Base-by-base conservation (phyloP, 1,140 invertebrate genomes). In the Hylyphantes graminicola region DNA sequence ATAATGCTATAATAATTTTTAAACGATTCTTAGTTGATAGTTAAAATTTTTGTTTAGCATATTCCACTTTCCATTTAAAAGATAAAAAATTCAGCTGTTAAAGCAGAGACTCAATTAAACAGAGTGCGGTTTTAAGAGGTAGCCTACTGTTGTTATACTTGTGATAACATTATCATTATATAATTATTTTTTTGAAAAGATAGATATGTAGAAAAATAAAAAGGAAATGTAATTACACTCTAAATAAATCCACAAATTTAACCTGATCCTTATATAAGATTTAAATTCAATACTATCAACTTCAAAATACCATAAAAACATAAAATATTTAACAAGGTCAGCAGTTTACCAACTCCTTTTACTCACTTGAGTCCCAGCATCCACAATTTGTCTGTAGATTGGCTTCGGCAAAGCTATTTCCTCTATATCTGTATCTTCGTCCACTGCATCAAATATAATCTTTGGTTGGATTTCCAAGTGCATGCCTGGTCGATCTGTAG, bases 381-480 rank as follows among this genome's bases (percentile, higher is more conserved):
- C 80, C 7, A 83, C 57, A 13, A 63, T 74, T 50, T 48, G 63
- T 6, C 80, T 70, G 55, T 55, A 74, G 55, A 83, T 67, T 12
- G 80, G 72, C 19, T 83, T 74, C 19, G 72, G 80, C 13, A 83
- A 63, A 65, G 74, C 72, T 7, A 74, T 53, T 54, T 72, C 68
- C 6, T 81, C 79, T 63, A 17, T 11, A 19, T 15, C 17, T 63
- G 57, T 35, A 35, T 81, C 79, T 59, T 53, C 57, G 53, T 81
- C 79, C 50, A 63, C 55, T 15, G 79, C 11, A 7, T 81, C 79
- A 65, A 83, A 83, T 13, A 83, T 74, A 15, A 74, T 65, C 51
- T 83, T 83, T 48, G 80, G 80, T 35, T 74, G 75, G 57, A 83
- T 83, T 75, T 83, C 80, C 12, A 83, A 17, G 10, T 74, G 53